Conservation (phyloP, 1,140 invertebrate genomes). For the Drosophila willistoni region DNA sequence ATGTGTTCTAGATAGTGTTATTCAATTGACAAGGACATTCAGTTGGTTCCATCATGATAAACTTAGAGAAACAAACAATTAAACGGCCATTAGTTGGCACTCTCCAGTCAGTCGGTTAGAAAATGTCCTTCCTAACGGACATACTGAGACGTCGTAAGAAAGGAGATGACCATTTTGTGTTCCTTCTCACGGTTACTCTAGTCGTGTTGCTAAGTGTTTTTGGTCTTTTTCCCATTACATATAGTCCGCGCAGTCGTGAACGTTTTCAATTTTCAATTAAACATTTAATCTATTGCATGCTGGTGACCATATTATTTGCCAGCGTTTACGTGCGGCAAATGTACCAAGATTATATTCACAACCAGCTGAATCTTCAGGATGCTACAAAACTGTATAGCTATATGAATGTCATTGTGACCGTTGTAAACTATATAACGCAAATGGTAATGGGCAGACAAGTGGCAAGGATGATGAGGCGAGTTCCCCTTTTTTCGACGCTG, state of each 20-base stretch:
- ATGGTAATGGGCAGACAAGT: conserved; percentile 44
- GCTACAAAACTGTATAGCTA: conserved; percentile 65
- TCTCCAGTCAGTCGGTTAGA: neutral
- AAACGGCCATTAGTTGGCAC: conserved; percentile 26
- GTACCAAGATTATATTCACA: conserved; percentile 45
- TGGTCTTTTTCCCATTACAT: conserved; percentile 60
- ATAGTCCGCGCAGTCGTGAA: conserved; percentile 25
- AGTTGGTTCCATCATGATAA: conserved; percentile 21
- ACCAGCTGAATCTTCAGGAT: conserved; percentile 59
- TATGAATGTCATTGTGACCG: conserved; percentile 64
- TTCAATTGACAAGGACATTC: conserved; percentile 16
- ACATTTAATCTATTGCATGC: conserved; percentile 50
- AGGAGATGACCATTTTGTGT: conserved; percentile 34
- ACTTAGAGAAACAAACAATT: conserved; percentile 30
- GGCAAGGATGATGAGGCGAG: conserved; percentile 51
- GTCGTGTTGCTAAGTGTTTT: conserved; percentile 47
- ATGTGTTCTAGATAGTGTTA: conserved; percentile 44
- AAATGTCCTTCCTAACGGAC: conserved; percentile 40
- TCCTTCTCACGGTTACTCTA: conserved; percentile 41
- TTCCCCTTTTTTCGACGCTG: conserved; percentile 55
- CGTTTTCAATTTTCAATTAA: conserved; percentile 53
- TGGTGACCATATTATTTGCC: conserved; percentile 44
- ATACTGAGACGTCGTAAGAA: conserved; percentile 29
- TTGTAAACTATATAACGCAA: conserved; percentile 62
- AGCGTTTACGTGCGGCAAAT: conserved; percentile 55